Conservation (phyloP, 64 coral and sea anemone species). For the Orbicella faveolata region DNA sequence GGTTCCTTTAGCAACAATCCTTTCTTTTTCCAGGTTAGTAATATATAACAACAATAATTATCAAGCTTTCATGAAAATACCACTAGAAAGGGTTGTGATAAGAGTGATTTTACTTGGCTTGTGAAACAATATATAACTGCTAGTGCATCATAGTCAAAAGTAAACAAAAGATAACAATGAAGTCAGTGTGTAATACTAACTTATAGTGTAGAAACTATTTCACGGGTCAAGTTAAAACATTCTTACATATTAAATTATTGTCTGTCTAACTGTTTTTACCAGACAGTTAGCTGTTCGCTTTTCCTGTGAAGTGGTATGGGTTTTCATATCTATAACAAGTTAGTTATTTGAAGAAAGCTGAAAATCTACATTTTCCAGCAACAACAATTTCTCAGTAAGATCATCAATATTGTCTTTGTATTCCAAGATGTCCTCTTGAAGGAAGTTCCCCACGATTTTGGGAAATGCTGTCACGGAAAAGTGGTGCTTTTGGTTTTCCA, state of each 20-base stretch:
- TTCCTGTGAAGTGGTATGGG: conserved; percentile 19
- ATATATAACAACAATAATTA: conserved; percentile 16
- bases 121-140: conserved; percentile 2
- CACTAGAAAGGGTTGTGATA: neutral
- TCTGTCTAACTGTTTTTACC: conserved; percentile 42
- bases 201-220: too few species aligned
- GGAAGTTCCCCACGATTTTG: conserved; percentile 31
- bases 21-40: too few species aligned
- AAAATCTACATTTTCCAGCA: conserved; percentile 39
- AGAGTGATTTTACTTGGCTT: conserved; percentile 9
- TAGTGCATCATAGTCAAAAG: too few species aligned
- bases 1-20: too few species aligned
- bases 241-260: conserved; percentile 15
- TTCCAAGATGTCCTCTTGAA: conserved; percentile 54
- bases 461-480: conserved; percentile 58
- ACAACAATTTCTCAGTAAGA: conserved; percentile 50
- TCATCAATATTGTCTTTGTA: conserved; percentile 49
- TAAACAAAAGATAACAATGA: too few species aligned
- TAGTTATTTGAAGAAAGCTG: conserved; percentile 39
- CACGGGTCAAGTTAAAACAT: too few species aligned
- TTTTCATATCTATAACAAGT: conserved; percentile 56
- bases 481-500: conserved; percentile 32
- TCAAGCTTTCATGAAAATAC: neutral
- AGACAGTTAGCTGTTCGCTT: conserved; percentile 31
- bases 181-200: too few species aligned